These are phyloP conservation scores for Galeopterus variegatus DNA, from an alignment of 2,113 vertebrate genomes.

Conservation along the genomic window DNA sequence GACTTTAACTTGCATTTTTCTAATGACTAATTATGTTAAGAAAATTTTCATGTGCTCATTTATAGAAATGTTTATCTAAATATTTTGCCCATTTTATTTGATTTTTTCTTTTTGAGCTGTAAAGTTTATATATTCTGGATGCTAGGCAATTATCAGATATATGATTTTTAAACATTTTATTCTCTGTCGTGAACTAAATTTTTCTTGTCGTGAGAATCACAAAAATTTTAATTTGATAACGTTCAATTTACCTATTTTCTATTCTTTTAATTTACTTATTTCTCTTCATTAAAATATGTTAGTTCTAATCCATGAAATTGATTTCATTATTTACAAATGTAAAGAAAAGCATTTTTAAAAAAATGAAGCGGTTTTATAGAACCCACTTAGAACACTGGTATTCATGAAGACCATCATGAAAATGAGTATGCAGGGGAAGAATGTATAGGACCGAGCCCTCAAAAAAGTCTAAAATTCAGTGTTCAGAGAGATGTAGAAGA, in stretches of 20 bases:
- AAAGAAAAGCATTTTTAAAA: not conserved
- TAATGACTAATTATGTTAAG: not conserved
- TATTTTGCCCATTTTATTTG: not conserved
- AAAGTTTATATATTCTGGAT: not conserved
- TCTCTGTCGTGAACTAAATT: not conserved
- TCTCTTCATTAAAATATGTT: not conserved
- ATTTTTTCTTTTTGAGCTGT: not conserved
- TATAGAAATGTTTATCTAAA: not conserved
- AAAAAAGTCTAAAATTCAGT: not conserved
- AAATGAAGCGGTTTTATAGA: not conserved
- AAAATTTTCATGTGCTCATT: not conserved
- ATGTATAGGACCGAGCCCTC: not conserved
- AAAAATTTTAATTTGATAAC: not conserved
- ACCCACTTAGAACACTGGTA: not conserved
- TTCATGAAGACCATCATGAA: not conserved
- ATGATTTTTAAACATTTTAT: not conserved
- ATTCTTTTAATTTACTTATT: not conserved
- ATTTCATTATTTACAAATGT: not conserved
- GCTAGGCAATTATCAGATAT: not conserved
- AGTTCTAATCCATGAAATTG: not conserved
- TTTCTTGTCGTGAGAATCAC: not conserved
- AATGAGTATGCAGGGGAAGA: not conserved
- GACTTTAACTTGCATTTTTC: not conserved
- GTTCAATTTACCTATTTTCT: not conserved
- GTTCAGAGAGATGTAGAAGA: not conserved